Base-by-base conservation (phyloP, 2,113 vertebrate species). In the Gopherus evgoodei region DNA sequence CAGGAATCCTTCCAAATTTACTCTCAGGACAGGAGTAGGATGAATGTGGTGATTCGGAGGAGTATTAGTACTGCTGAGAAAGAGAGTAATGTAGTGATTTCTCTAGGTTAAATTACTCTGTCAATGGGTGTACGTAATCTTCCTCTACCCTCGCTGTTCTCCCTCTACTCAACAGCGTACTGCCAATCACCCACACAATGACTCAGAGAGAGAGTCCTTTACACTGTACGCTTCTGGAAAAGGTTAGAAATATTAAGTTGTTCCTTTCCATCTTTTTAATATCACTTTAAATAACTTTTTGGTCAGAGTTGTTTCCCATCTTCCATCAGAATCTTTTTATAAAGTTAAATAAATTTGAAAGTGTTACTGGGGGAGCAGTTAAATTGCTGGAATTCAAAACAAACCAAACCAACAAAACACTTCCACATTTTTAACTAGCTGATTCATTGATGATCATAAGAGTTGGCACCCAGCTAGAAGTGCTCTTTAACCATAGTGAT, bases 121-220 rank as follows among this genome's bases (percentile, higher is more conserved):
- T 96, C 93, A 93, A 91, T 91, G 93, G 93, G 49, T 47, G 38
- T 10, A 0, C 0, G 8, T 90, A 91, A 94, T 94, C 82, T 50
- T 84, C 92, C 88, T 88, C 65, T 8, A 0, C 94, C 96, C 81
- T 90, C 57, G 0, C 92, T 97, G 95, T 90, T 96, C 95, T 69
- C 72, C 72, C 38, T 91, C 89, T n/a, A 31, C 85, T 88, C 81
- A 2, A 87, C 89, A 83, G 49, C 2, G 0, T 85, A 93, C 85
- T 88, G 92, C 90, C 95, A 95, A 50, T 96, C 95, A 95, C 97
- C 96, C 96, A 97, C 96, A 94, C 94, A 44, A 27, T 97, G 96
- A 96, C 92, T 97, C 97, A 97, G 75, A 57, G 83, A 0, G 49
- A 87, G 47, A 94, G 84, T 91, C 79, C 87, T 95, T 96, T 96